A percentile compares a stretch with the other conserved stretches of the same genome.
These are phyloP conservation scores for Drosophila ficusphila DNA, from an alignment of 1,140 invertebrate genomes.

Conservation along the genomic window DNA sequence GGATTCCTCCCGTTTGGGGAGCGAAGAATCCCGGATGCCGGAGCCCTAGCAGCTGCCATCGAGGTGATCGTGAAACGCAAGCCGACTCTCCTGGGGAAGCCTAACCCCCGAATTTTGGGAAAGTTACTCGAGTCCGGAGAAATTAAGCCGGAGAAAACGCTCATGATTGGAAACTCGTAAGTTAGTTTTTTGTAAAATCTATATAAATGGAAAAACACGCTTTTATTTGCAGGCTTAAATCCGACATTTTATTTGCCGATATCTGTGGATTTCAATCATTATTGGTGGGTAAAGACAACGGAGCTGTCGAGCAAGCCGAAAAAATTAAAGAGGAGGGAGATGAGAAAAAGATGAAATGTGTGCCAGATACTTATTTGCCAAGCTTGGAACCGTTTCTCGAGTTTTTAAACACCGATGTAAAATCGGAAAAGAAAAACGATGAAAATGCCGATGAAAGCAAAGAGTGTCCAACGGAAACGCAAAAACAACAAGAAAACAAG, in stretches of 20 bases:
- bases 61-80: slow-evolving; percentile 34
- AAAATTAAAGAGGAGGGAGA: slow-evolving; percentile 15
- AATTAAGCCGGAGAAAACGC: slow-evolving; percentile 56
- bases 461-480: not conserved
- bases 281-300: slow-evolving; percentile 46
- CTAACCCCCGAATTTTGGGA: slow-evolving; percentile 47
- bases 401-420: slow-evolving; percentile 1
- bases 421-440: not conserved
- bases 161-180: slow-evolving; percentile 65
- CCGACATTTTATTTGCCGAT: slow-evolving; percentile 56
- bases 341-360: slow-evolving; percentile 7
- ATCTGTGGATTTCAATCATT: slow-evolving; percentile 59
- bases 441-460: not conserved
- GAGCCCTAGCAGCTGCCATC: slow-evolving; percentile 38
- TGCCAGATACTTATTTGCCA: slow-evolving; percentile 50
- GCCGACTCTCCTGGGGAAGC: slow-evolving; percentile 58
- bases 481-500: not conserved
- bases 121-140: slow-evolving; percentile 4
- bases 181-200: not conserved
- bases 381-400: slow-evolving; percentile 9
- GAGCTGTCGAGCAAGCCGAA: slow-evolving; percentile 27
- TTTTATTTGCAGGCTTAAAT: slow-evolving; percentile 20
- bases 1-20: slow-evolving; percentile 6
- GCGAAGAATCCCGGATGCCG: slow-evolving; percentile 31
- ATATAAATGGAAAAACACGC: not conserved